phyloP scores from a whole-genome alignment of 2,113 vertebrate genomes.

The Centropus bengalensis region DNA sequence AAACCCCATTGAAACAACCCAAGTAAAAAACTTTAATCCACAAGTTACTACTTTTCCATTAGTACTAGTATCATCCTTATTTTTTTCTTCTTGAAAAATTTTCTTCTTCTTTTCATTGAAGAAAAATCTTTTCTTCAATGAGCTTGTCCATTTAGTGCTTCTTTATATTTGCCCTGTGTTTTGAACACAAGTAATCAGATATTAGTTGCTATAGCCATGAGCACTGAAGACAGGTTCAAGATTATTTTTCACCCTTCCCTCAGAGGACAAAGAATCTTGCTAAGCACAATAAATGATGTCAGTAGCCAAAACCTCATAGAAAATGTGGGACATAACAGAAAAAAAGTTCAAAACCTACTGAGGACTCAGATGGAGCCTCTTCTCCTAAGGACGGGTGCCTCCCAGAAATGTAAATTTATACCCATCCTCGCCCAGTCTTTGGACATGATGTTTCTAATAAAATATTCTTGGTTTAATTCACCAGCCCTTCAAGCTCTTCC shows the following conservation, averaged over 20 bases:
- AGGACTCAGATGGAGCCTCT: background rate
- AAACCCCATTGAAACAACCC: background rate
- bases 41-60: background rate
- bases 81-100: background rate
- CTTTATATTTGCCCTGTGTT: background rate
- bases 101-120: too few relatives aligned
- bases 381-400: background rate
- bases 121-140: background rate
- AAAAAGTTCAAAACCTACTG: background rate
- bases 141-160: background rate
- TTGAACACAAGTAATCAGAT: background rate
- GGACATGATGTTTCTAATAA: background rate
- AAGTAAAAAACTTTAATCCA: background rate
- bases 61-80: background rate
- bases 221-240: background rate
- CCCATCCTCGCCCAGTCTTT: background rate
- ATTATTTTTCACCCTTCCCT: background rate
- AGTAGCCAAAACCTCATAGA: background rate
- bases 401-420: background rate
- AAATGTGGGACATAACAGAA: background rate
- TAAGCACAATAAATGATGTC: background rate
- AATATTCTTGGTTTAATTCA: background rate
- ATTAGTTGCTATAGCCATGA: background rate
- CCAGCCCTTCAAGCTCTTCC: constrained; percentile 8
- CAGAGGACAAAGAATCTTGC: background rate